Evolutionary conservation across 2,888 invertebrate species (phyloP).

Genomic region (Autographa pulchrina): DNA sequence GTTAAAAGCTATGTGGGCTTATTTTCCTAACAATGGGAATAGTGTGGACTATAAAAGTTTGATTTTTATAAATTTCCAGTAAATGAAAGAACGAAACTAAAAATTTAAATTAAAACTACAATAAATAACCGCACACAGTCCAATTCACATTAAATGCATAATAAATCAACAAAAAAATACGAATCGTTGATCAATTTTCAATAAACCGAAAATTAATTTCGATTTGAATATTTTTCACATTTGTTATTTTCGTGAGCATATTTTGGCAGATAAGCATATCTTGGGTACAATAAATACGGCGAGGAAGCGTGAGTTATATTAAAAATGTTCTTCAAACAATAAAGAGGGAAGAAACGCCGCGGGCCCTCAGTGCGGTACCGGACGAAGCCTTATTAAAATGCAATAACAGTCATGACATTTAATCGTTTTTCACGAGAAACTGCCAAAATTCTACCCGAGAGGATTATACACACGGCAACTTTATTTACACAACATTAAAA

Average conservation of each 20-base stretch:
- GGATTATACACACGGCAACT: constrained; percentile 52
- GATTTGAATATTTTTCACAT: constrained; percentile 60
- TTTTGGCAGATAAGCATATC: constrained; percentile 66
- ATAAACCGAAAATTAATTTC: constrained; percentile 48
- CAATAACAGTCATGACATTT: constrained; percentile 76
- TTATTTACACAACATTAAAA: constrained; percentile 3
- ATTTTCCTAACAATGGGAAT: background rate
- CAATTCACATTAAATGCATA: constrained; percentile 36
- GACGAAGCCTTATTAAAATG: constrained; percentile 76
- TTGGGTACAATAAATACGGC: constrained; percentile 60
- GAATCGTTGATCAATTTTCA: constrained; percentile 36
- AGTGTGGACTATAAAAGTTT: background rate
- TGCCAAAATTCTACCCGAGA: constrained; percentile 53
- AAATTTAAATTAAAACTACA: background rate
- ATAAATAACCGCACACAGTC: constrained; percentile 22
- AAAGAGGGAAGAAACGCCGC: constrained; percentile 56
- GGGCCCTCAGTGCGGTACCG: constrained; percentile 61
- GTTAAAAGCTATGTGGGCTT: background rate
- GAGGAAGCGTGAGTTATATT: constrained; percentile 52
- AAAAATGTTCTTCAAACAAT: constrained; percentile 65
- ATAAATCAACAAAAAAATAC: constrained; percentile 44
- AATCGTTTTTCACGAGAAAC: constrained; percentile 75
- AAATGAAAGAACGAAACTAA: background rate
- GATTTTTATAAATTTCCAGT: background rate
- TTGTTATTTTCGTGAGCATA: constrained; percentile 53